These are phyloP conservation scores for Eidolon dupreanum DNA, from an alignment of 2,797 vertebrate species.

Conservation along the genomic window DNA sequence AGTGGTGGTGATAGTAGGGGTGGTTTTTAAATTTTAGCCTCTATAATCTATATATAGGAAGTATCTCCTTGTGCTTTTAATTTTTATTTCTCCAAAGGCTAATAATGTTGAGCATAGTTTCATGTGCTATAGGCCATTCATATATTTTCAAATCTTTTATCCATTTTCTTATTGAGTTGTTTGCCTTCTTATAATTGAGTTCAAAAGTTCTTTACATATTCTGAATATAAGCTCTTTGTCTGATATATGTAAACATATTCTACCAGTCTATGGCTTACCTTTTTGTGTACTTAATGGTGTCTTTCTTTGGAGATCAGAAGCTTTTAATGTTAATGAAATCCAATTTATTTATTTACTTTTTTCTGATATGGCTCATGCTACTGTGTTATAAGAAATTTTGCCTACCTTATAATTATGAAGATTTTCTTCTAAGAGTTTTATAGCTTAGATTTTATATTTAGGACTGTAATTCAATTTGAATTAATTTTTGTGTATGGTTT, in stretches of 20 bases:
- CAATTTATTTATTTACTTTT: neutral
- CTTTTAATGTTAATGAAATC: neutral
- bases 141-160: conserved; percentile 8
- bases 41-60: neutral
- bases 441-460: neutral
- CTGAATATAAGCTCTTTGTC: neutral
- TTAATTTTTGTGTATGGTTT: neutral
- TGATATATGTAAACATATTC: neutral
- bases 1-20: neutral
- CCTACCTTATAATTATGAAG: neutral
- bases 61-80: neutral
- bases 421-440: neutral
- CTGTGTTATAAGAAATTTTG: neutral
- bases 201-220: neutral
- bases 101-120: neutral
- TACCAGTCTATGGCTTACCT: neutral
- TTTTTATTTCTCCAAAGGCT: neutral
- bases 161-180: neutral
- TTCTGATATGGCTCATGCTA: neutral
- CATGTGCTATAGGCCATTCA: neutral
- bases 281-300: neutral
- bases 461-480: neutral
- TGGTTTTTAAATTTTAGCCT: neutral
- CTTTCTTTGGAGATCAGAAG: neutral
- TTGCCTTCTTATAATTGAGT: neutral